Percentiles rank a stretch among this genome's conserved stretches.
Evolutionary conservation across 2,113 vertebrate genomes (phyloP).

Genomic region (Machaerirhynchus nigripectus): DNA sequence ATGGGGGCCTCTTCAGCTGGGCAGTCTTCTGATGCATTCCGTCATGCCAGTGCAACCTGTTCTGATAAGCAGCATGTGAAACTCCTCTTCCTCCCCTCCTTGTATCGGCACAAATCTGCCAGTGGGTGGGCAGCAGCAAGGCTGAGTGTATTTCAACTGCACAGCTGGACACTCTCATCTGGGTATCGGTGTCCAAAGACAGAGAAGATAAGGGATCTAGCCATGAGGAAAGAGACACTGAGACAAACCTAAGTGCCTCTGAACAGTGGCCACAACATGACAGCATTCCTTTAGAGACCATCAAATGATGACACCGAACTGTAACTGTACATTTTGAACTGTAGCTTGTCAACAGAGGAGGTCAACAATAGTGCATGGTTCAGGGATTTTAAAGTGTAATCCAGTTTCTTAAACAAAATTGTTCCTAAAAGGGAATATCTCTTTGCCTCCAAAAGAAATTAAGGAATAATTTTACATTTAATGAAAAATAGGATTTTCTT

Average conservation of each 20-base stretch:
- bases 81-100: background rate
- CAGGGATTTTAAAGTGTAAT: background rate
- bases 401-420: background rate
- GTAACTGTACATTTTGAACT: background rate
- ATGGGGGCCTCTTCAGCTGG: background rate
- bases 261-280: background rate
- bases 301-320: background rate
- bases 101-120: background rate
- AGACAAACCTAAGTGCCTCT: background rate
- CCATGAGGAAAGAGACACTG: background rate
- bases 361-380: accelerated
- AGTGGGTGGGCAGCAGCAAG: background rate
- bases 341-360: background rate
- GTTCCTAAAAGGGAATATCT: background rate
- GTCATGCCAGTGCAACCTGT: background rate
- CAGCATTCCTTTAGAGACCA: background rate
- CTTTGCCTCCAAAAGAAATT: background rate
- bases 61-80: background rate
- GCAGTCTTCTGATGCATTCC: background rate
- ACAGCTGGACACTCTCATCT: background rate
- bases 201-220: background rate
- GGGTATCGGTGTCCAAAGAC: background rate
- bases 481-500: background rate
- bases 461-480: background rate
- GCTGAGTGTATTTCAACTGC: background rate